Percentiles rank a stretch among this genome's conserved stretches.
Conservation (phyloP, 2,113 vertebrate species). For the Nothoprocta perdicaria region DNA sequence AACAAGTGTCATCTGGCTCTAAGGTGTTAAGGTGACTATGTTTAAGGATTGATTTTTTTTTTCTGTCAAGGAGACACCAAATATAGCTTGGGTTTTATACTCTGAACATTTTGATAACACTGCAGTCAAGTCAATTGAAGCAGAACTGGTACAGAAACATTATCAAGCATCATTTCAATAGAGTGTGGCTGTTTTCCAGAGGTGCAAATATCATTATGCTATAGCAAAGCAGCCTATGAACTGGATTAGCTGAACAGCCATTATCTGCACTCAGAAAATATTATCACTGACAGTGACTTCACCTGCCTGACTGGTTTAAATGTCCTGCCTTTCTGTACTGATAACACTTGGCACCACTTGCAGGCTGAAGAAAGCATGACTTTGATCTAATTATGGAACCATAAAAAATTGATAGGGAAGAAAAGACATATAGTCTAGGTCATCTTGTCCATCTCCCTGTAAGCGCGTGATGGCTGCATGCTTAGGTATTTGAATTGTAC, state of each 20-base stretch:
- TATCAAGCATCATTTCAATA: slow-evolving; percentile 44
- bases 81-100: slow-evolving; percentile 19
- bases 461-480: background rate
- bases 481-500: background rate
- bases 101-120: slow-evolving; percentile 47
- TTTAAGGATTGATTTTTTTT: slow-evolving; percentile 39
- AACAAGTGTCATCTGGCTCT: background rate
- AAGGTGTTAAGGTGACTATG: background rate
- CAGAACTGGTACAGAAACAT: slow-evolving; percentile 43
- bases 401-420: slow-evolving; percentile 5
- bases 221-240: slow-evolving; percentile 3
- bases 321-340: slow-evolving; percentile 21
- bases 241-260: slow-evolving; percentile 25
- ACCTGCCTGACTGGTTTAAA: slow-evolving; percentile 56
- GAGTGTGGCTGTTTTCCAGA: slow-evolving; percentile 34
- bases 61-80: slow-evolving; percentile 27
- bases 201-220: slow-evolving; percentile 41
- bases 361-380: background rate
- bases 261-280: slow-evolving; percentile 63
- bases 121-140: slow-evolving; percentile 48
- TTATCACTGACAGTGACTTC: slow-evolving; percentile 45
- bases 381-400: slow-evolving; percentile 39
- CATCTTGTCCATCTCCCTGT: slow-evolving; percentile 27
- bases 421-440: background rate
- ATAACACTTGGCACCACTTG: slow-evolving; percentile 39